Conservation (phyloP, 2,113 vertebrate genomes). For the Mirza zaza region DNA sequence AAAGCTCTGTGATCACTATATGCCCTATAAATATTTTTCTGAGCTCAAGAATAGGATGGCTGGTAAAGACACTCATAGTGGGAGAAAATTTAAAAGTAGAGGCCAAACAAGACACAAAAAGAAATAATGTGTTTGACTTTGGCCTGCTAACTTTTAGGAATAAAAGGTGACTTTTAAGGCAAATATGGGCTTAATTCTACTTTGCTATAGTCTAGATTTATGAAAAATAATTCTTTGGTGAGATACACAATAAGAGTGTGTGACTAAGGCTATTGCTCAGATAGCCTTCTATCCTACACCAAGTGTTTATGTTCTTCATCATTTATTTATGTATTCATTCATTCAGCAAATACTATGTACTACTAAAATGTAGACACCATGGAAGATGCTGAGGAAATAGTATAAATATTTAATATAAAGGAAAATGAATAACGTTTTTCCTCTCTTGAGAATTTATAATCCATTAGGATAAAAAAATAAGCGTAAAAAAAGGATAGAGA, state of each 20-base stretch:
- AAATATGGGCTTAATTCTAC: neutral
- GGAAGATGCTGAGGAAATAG: neutral
- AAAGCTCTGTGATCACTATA: neutral
- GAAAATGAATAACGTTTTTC: neutral
- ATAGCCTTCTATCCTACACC: neutral
- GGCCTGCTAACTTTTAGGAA: neutral
- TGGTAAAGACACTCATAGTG: neutral
- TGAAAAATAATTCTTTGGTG: neutral
- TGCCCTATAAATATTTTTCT: neutral
- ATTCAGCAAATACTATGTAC: neutral
- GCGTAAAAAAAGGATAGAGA: neutral
- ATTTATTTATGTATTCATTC: neutral
- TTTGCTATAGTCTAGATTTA: neutral
- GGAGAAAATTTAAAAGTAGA: neutral
- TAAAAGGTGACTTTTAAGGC: neutral
- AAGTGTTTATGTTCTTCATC: neutral
- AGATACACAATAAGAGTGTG: neutral
- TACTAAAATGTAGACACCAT: neutral
- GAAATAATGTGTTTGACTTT: neutral
- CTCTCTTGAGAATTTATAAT: constrained; percentile 1
- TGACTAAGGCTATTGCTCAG: neutral
- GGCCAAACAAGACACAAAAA: neutral
- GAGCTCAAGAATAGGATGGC: neutral
- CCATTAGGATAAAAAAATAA: neutral
- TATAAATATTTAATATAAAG: neutral